Conservation (phyloP, 2,888 invertebrate species). For the Vannuccia rotundouncinata region DNA sequence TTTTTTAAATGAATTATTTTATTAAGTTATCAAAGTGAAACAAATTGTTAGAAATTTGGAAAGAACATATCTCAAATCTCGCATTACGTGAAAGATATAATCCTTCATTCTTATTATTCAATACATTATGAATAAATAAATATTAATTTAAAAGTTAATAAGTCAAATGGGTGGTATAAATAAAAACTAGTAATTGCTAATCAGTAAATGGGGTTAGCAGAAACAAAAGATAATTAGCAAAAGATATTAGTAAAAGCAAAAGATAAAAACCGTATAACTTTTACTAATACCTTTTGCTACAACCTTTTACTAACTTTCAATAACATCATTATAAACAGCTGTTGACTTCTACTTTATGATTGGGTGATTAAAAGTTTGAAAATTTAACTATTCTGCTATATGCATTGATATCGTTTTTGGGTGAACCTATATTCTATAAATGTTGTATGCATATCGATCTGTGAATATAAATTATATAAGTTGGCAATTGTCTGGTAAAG, state of each 20-base stretch:
- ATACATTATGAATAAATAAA: no score
- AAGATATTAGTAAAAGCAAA: not conserved
- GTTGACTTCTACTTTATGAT: not conserved
- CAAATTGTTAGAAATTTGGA: no score
- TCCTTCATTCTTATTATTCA: no score
- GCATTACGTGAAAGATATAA: no score
- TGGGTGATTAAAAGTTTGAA: not conserved
- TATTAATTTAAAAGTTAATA: no score
- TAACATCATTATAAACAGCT: not conserved
- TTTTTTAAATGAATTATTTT: no score
- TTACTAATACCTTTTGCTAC: not conserved
- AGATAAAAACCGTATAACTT: not conserved
- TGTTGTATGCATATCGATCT: constrained; percentile 1
- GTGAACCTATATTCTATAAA: not conserved
- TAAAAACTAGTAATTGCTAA: not conserved
- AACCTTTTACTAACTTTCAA: not conserved
- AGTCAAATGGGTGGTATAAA: not conserved
- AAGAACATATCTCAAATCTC: no score
- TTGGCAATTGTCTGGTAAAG: no score
- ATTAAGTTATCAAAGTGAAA: no score
- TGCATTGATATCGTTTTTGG: not conserved
- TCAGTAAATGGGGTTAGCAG: not conserved
- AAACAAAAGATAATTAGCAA: not conserved
- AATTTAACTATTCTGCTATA: not conserved
- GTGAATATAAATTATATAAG: not conserved